These are phyloP conservation scores for Parnassius smintheus DNA, from an alignment of 2,888 invertebrate genomes.

Conservation along the genomic window DNA sequence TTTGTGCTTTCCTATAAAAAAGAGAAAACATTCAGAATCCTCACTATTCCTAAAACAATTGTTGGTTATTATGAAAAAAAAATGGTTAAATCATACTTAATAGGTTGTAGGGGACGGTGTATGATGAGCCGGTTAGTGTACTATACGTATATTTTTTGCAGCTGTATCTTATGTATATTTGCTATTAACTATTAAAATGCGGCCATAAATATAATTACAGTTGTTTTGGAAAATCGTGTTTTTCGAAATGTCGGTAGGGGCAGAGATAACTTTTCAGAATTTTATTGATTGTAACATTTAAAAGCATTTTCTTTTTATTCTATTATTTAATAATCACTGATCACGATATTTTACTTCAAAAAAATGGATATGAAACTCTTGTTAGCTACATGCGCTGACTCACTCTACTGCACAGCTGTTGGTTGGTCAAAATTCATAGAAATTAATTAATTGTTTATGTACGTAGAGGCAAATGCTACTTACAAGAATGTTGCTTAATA, in stretches of 20 bases:
- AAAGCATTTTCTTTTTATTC: too few species aligned
- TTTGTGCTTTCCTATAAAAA: slow-evolving; percentile 51
- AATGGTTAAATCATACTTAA: slow-evolving; percentile 53
- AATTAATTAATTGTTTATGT: slow-evolving; percentile 18
- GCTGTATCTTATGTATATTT: slow-evolving; percentile 54
- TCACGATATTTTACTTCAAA: not conserved
- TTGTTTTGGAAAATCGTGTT: slow-evolving; percentile 47
- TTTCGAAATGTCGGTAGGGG: slow-evolving; percentile 42
- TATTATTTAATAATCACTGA: too few species aligned
- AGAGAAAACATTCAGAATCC: slow-evolving; percentile 48
- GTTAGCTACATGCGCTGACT: slow-evolving; percentile 3
- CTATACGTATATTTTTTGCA: slow-evolving; percentile 70
- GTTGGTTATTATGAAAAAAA: slow-evolving; percentile 47
- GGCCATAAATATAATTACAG: slow-evolving; percentile 63
- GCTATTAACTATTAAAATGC: slow-evolving; percentile 53
- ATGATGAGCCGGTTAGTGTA: slow-evolving; percentile 41
- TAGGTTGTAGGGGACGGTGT: slow-evolving; percentile 51
- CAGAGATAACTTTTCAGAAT: slow-evolving; percentile 36
- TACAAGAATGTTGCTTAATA: slow-evolving; percentile 1
- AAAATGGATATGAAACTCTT: slow-evolving; percentile 16
- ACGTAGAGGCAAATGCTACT: slow-evolving; percentile 7
- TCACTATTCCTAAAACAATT: slow-evolving; percentile 59
- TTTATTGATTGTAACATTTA: too few species aligned
- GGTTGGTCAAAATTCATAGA: slow-evolving; percentile 4
- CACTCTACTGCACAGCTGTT: slow-evolving; percentile 6